Evolutionary conservation across 2,113 vertebrate genomes (phyloP).

Genomic region (Phalacrocorax aristotelis): DNA sequence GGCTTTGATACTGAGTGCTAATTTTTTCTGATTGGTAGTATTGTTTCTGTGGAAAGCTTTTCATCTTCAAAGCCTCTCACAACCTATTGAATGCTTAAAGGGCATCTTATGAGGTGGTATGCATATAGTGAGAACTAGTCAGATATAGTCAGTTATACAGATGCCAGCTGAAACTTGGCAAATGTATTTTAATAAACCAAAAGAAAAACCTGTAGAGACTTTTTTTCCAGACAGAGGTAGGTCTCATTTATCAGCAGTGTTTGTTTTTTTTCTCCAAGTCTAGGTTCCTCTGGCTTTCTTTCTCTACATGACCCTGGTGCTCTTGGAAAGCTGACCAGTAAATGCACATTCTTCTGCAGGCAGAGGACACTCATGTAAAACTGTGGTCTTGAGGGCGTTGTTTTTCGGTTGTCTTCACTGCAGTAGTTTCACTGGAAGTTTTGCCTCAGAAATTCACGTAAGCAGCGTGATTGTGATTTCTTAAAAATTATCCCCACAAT

Average conservation of each 20-base stretch:
- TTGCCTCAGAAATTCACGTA: background rate
- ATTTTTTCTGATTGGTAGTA: too few relatives aligned
- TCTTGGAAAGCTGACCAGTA: background rate
- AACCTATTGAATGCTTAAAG: too few relatives aligned
- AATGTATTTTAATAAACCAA: too few relatives aligned
- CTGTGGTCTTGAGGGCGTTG: background rate
- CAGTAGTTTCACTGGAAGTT: background rate
- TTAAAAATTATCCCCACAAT: background rate
- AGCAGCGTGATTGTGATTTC: background rate
- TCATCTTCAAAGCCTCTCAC: too few relatives aligned
- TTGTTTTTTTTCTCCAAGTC: background rate
- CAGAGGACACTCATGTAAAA: background rate
- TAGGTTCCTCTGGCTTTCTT: background rate
- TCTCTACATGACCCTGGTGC: rapidly evolving
- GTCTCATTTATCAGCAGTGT: background rate
- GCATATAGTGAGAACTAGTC: too few relatives aligned
- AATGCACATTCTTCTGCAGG: background rate
- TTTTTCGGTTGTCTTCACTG: background rate
- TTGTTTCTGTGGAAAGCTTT: too few relatives aligned
- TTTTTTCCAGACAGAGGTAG: too few relatives aligned
- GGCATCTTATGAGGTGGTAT: too few relatives aligned
- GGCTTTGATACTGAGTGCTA: too few relatives aligned
- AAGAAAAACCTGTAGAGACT: too few relatives aligned
- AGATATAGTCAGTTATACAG: too few relatives aligned
- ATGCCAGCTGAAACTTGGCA: too few relatives aligned